phyloP scores from a whole-genome alignment of 2,113 vertebrate species.

The Heterocephalus glaber region DNA sequence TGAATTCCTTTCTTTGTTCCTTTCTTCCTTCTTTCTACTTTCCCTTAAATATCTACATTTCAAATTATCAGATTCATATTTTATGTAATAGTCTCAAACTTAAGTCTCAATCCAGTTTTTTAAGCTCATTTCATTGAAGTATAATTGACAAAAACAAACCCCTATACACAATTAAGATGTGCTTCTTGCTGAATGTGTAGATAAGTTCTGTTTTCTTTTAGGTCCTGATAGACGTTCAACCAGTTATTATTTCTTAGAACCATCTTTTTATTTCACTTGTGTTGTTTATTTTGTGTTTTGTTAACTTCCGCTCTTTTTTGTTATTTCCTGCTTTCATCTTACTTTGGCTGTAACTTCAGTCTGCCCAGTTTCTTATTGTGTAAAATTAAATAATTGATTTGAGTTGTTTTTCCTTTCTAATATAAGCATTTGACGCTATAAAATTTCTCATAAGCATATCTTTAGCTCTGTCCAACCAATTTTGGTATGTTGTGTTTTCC shows the following conservation, averaged over 20 bases:
- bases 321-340: neutral
- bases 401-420: neutral
- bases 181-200: neutral
- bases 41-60: neutral
- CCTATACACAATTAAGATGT: neutral
- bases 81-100: neutral
- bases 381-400: neutral
- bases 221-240: conserved; percentile 8
- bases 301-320: conserved; percentile 18
- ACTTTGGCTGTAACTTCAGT: neutral
- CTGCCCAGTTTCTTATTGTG: conserved; percentile 2
- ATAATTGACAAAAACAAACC: neutral
- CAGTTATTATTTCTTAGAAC: neutral
- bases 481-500: neutral
- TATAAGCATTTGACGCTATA: neutral
- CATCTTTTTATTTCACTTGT: neutral
- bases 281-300: neutral
- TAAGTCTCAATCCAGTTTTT: neutral
- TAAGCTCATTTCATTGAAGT: neutral
- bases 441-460: neutral
- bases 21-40: neutral
- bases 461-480: neutral
- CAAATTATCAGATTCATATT: neutral
- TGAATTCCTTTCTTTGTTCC: neutral
- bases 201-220: neutral